Conservation (phyloP, 2,113 vertebrate species). For the Dipodomys stephensi region DNA sequence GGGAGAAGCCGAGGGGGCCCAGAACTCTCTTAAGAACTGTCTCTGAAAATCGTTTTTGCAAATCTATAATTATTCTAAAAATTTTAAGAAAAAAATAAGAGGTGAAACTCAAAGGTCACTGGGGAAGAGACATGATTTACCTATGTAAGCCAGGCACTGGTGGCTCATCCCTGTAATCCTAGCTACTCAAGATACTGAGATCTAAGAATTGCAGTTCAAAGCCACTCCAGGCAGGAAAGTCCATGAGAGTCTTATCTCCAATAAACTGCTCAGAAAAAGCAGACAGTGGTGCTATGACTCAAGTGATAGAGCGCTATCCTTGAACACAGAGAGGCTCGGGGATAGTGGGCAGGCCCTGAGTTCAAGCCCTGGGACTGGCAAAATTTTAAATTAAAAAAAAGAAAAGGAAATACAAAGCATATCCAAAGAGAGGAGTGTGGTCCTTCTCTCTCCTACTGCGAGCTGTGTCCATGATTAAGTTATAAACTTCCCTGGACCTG, state of each 20-base stretch:
- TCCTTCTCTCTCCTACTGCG: neutral
- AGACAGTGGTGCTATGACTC: no score
- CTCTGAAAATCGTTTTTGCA: neutral
- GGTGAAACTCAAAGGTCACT: neutral
- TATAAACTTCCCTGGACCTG: neutral
- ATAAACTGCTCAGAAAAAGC: no score
- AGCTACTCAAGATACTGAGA: no score
- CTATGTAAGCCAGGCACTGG: no score
- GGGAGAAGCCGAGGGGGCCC: neutral
- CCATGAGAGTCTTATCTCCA: no score
- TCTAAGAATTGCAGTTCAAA: no score
- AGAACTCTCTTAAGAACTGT: neutral
- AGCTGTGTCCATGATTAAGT: neutral
- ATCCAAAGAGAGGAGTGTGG: neutral
- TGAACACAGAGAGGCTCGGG: no score
- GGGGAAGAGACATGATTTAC: neutral
- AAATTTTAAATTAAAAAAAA: neutral
- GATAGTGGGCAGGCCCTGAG: no score
- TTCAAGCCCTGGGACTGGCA: no score
- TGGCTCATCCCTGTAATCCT: no score
- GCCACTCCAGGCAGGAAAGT: no score
- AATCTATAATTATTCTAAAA: constrained; percentile 32
- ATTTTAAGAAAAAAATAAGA: neutral
- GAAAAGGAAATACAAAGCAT: neutral
- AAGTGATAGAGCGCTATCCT: no score